Evolutionary conservation across 64 coral and sea anemone species (phyloP), one percentile per base, ranked within the genome.

Genomic region (Pachyseris speciosa): DNA sequence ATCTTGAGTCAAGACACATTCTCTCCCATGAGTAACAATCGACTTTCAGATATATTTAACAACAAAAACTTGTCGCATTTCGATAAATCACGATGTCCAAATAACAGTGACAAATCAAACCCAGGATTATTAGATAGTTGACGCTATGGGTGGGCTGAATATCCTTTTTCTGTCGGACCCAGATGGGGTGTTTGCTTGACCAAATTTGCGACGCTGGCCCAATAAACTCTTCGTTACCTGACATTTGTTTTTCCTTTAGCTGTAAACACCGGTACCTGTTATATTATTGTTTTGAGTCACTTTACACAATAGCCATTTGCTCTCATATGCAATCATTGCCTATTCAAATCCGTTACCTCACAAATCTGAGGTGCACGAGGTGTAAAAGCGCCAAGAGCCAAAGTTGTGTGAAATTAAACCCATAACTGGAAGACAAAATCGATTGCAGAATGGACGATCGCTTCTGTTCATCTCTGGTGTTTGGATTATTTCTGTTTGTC

Each of bases 341-440:
- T 81, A 81, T 81, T 81, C 77, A 81, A 81, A 24, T 51, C 9
- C 38, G 77, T 81, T 81, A 81, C 77, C 52, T 81, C 51, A 81
- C 19, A 81, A 25, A 61, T 61, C 22, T 33, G 22, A 10, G 34
- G 33, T 61, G 37, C 3, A 22, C 17, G 36, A 57, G 32, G 19
- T 37, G 50, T 81, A 60, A 81, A 81, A 81, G 3, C 1, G 77
- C 53, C 15, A 53, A 10, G 11, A 48, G 15, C 16, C 22, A 58
- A 38, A 61, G 39, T 37, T 81, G 13, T 19, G 50, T 25, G 11
- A 37, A 63, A 63, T 38, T 11, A 6, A 60, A 81, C 16, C 1
- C 22, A n/a, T n/a, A 9, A 39, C 31, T 3, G 22, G 15, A 57
- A n/a, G 9, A 37, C 33, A 33, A n/a, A 39, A 39, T 38, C 19